Evolutionary conservation across 2,797 vertebrate genomes (phyloP).

Genomic region (Sebastes iracundus): DNA sequence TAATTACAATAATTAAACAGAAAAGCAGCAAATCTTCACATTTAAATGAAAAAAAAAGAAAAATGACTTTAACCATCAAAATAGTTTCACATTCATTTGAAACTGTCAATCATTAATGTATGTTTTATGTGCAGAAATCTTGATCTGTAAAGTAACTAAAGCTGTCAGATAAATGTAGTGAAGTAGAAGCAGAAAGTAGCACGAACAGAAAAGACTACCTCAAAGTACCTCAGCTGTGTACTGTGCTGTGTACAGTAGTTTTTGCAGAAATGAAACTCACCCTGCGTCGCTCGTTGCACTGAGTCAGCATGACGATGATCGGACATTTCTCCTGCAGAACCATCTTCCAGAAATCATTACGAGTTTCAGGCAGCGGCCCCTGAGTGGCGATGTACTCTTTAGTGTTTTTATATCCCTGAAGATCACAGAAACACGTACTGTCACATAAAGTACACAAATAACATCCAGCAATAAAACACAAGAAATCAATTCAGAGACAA

Average conservation of each 20-base stretch:
- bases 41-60: too few relatives aligned
- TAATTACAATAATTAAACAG: too few relatives aligned
- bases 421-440: not conserved
- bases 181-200: not conserved
- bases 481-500: too few relatives aligned
- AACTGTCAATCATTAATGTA: not conserved
- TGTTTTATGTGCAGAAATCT: not conserved
- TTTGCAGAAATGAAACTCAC: constrained; percentile 73
- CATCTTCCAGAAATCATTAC: constrained; percentile 99
- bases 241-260: not conserved
- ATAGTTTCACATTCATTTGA: not conserved
- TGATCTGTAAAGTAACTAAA: not conserved
- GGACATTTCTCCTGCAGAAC: constrained; percentile 92
- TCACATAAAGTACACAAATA: not conserved
- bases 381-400: constrained; percentile 97
- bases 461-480: not conserved
- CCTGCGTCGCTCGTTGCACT: constrained; percentile 94
- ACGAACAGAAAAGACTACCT: too few relatives aligned
- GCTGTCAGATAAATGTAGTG: not conserved
- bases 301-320: constrained; percentile 96
- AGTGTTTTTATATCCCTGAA: constrained; percentile 90
- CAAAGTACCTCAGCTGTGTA: not conserved
- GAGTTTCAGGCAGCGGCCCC: constrained; percentile 93
- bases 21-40: too few relatives aligned
- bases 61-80: not conserved